Evolutionary conservation across 1,140 invertebrate species (phyloP).

Genomic region (Neelides sp.): DNA sequence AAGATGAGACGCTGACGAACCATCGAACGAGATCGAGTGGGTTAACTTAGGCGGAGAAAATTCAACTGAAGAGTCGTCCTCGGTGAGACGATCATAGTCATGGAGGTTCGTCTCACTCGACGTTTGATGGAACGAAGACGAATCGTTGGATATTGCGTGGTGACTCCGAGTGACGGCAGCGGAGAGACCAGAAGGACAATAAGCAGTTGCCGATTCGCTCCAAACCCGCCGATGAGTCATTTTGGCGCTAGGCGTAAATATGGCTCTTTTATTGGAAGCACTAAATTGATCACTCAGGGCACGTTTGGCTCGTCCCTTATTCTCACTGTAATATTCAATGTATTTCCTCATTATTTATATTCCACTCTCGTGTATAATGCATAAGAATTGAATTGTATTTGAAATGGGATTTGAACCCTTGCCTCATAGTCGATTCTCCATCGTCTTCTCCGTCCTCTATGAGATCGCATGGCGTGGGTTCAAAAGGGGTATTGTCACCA

Average conservation of each 20-base stretch:
- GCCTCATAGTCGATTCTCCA: background rate
- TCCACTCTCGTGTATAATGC: too few relatives aligned
- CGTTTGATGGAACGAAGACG: constrained; percentile 11
- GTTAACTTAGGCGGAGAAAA: constrained; percentile 17
- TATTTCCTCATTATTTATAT: too few relatives aligned
- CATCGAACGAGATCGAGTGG: constrained; percentile 24
- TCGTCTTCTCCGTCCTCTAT: constrained; percentile 15
- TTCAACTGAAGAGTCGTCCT: constrained; percentile 15
- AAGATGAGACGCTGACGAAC: constrained; percentile 5
- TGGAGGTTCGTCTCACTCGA: constrained; percentile 10
- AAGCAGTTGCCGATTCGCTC: constrained; percentile 14
- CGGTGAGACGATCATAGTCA: constrained; percentile 19
- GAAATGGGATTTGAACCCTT: too few relatives aligned
- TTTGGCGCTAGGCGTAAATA: constrained; percentile 11
- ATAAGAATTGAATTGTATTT: background rate
- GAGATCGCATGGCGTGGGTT: constrained; percentile 11
- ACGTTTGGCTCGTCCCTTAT: too few relatives aligned
- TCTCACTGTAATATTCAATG: too few relatives aligned
- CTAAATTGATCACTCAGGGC: too few relatives aligned
- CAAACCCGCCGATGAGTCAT: constrained; percentile 11
- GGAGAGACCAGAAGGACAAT: constrained; percentile 10
- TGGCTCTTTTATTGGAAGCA: constrained; percentile 10
- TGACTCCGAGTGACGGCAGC: constrained; percentile 5
- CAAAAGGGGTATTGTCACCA: constrained; percentile 16
- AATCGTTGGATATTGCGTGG: constrained; percentile 1